Conservation (phyloP, 2,113 vertebrate genomes). For the Otolemur garnettii region DNA sequence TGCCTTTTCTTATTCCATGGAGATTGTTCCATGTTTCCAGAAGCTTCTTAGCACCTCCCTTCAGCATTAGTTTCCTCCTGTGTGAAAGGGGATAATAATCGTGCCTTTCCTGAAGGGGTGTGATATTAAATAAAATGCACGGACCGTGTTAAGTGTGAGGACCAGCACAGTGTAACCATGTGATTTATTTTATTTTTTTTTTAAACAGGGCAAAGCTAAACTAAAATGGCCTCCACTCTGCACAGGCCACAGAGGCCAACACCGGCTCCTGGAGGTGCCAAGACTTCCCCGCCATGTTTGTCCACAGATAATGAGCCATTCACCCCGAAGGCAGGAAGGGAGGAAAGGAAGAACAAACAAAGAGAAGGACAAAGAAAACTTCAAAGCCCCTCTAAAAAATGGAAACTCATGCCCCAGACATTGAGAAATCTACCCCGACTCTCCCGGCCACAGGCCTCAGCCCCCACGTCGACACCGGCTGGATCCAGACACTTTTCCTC, state of each 20-base stretch:
- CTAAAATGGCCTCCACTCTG: background rate
- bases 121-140: background rate
- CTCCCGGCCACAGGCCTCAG: background rate
- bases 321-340: background rate
- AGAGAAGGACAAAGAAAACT: background rate
- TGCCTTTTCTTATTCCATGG: background rate
- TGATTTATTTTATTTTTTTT: background rate
- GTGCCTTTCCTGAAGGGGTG: background rate
- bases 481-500: constrained; percentile 35
- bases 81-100: background rate
- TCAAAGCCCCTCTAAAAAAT: background rate
- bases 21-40: background rate
- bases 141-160: background rate
- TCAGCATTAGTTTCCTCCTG: background rate
- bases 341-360: background rate
- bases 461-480: background rate
- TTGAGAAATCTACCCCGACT: background rate
- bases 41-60: background rate
- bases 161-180: background rate
- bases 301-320: background rate
- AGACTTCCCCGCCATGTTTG: background rate
- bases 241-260: background rate
- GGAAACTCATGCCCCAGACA: background rate
- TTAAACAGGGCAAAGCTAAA: background rate
- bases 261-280: rapidly evolving